phyloP scores from a whole-genome alignment of 2,888 invertebrate species.

The Papilio elwesi region DNA sequence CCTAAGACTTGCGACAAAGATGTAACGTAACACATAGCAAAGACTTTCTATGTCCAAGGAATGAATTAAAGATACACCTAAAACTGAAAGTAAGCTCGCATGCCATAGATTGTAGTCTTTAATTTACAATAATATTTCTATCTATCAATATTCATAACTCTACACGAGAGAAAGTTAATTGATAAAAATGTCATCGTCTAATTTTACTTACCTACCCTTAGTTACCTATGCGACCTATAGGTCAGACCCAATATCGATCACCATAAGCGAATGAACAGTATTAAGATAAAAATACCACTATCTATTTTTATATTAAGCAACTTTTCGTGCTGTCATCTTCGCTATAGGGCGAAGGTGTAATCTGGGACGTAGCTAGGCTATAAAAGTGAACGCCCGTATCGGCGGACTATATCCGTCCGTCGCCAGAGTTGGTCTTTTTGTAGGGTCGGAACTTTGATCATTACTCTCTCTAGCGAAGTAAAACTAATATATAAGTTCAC shows the following conservation, averaged over 20 bases:
- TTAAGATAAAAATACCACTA: slow-evolving; percentile 16
- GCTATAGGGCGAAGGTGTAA: slow-evolving; percentile 36
- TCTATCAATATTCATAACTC: not conserved
- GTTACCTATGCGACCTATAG: no score
- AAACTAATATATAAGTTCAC: slow-evolving; percentile 20
- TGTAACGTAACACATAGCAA: no score
- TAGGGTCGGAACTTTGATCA: slow-evolving; percentile 39
- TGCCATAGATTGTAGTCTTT: no score
- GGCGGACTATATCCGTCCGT: slow-evolving; percentile 52
- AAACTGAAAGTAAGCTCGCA: no score
- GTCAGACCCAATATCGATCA: slow-evolving; percentile 4
- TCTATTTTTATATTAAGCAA: slow-evolving; percentile 26
- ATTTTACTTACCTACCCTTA: slow-evolving; percentile 6
- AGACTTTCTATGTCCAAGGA: no score
- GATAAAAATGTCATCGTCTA: not conserved
- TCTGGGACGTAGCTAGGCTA: slow-evolving; percentile 49
- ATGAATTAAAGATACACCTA: no score
- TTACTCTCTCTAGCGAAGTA: slow-evolving; percentile 19
- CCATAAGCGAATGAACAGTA: slow-evolving; percentile 9
- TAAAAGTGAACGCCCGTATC: slow-evolving; percentile 57
- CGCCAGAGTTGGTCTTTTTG: slow-evolving; percentile 26
- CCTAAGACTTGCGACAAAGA: no score
- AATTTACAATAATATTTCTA: not conserved
- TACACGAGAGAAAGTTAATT: slow-evolving; percentile 2
- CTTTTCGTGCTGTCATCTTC: slow-evolving; percentile 16